Evolutionary conservation across 2,888 invertebrate species (phyloP).

Genomic region (Lithophane leautieri): DNA sequence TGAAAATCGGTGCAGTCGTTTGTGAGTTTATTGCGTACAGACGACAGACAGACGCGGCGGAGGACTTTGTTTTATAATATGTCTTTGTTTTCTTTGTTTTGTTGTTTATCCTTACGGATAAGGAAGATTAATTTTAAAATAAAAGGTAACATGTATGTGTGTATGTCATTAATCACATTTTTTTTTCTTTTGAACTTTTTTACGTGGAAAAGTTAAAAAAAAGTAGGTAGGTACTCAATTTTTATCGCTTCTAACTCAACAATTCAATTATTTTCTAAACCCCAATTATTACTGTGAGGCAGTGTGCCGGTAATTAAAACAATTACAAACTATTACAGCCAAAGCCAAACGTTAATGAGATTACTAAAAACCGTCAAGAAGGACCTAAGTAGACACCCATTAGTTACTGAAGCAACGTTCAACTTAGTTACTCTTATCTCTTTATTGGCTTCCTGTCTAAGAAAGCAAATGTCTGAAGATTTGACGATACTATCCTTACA

Average conservation of each 20-base stretch:
- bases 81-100: no score
- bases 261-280: background rate
- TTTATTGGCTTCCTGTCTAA: background rate
- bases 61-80: no score
- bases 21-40: no score
- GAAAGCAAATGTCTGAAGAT: background rate
- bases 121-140: background rate
- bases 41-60: no score
- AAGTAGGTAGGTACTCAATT: background rate
- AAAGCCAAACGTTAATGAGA: background rate
- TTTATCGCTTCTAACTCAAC: background rate
- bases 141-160: background rate
- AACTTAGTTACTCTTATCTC: background rate
- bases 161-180: no score
- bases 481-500: background rate
- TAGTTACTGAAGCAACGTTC: background rate
- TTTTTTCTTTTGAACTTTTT: background rate
- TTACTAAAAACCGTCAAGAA: background rate
- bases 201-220: background rate
- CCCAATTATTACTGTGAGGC: background rate
- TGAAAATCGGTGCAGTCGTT: no score
- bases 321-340: constrained; percentile 16
- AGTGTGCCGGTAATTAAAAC: constrained; percentile 12
- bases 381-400: background rate
- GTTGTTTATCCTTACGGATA: no score